A percentile compares a stretch with the other conserved stretches of the same genome.
These are phyloP conservation scores for Dromococcyx pavoninus DNA, from an alignment of 2,797 vertebrate species.

Conservation along the genomic window DNA sequence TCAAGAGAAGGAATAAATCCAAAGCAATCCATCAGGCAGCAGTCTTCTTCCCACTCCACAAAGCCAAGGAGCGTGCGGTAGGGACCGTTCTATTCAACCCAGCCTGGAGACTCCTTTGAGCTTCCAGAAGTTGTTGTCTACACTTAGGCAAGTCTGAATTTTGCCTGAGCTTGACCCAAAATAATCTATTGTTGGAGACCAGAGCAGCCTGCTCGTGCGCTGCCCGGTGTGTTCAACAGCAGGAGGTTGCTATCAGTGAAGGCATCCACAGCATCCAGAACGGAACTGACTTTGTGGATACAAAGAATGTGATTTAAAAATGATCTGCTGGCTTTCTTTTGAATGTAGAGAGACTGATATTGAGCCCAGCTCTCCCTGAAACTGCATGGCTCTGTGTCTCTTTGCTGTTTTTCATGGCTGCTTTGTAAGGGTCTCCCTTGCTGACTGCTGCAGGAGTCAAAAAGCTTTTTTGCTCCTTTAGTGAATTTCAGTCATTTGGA, in stretches of 20 bases:
- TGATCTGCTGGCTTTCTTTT: neutral
- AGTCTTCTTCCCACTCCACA: neutral
- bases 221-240: too few species aligned
- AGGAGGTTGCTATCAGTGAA: neutral
- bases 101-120: neutral
- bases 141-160: neutral
- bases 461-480: neutral
- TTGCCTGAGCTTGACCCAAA: neutral
- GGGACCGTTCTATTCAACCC: neutral
- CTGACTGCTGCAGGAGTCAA: neutral
- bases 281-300: neutral
- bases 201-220: neutral
- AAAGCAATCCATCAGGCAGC: too few species aligned
- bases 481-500: neutral
- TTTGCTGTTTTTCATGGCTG: neutral
- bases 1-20: too few species aligned
- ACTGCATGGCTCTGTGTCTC: neutral
- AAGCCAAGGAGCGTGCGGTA: accelerated
- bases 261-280: neutral
- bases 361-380: neutral
- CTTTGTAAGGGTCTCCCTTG: neutral
- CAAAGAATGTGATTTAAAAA: neutral
- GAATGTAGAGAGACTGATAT: neutral
- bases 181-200: neutral
- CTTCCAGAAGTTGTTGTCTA: neutral